Base-by-base conservation (phyloP, 2,797 vertebrate genomes). In the Orestias chungarensis region DNA sequence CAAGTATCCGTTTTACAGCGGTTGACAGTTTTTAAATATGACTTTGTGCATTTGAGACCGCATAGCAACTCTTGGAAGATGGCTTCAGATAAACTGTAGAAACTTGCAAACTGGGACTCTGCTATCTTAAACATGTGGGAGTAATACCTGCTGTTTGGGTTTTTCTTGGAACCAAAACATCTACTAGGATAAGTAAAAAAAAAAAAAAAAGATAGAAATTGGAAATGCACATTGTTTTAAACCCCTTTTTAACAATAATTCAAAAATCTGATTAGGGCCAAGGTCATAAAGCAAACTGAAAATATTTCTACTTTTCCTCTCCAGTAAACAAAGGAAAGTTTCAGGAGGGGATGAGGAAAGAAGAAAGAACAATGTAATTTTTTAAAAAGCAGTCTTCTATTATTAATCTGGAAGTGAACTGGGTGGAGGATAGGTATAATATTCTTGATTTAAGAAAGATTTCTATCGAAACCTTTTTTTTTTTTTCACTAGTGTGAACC, bases 81-180 rank as follows among this genome's bases (percentile, higher is more conserved):
- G 29, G 65, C 70, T 73, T 68, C 4, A 40, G 6, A 52, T 61
- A 4, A 33, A 46, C 47, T 35, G 8, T 55, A 59, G 55, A 74
- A 70, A 50, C 69, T 68, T 70, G 33, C 78, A 80, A 87, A 82
- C 40, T 7, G 40, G 62, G 71, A 71, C 76, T 77, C 67, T 10
- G 8, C 68, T 38, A 71, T 50, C 35, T 69, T 2, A 46, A 85
- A 76, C 88, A 91, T 89, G 82, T 90, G 87, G 85, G 66, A 88
- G 25, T 73, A 77, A 88, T 90, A 89, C 81, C 69, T 66, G 55
- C 83, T 78, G 43, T 85, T 86, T 78, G 3, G 3, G 52, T 59
- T 25, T 70, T 76, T 75, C 33, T 74, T 74, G 40, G 78, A 77
- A 33, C 66, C 44, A 66, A 59, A 50, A 44, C 38, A 61, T 38